These are phyloP conservation scores for Onychorhynchus coronatus DNA, from an alignment of 2,113 vertebrate species.

Conservation along the genomic window DNA sequence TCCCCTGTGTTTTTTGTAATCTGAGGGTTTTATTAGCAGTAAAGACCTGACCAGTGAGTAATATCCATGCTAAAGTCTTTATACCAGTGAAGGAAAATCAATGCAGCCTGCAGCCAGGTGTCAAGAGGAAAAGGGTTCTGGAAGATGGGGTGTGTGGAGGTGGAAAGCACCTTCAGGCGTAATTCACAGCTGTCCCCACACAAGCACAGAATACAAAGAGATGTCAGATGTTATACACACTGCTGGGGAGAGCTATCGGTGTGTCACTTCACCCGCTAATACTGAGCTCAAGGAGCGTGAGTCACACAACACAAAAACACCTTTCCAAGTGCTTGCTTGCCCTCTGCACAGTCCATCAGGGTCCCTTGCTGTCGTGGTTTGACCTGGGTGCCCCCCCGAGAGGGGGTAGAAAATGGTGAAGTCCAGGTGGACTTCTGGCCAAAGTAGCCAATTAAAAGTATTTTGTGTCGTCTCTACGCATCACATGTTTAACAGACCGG, in stretches of 20 bases:
- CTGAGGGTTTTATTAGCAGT: constrained; percentile 46
- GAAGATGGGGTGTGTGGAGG: not conserved
- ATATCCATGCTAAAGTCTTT: constrained; percentile 61
- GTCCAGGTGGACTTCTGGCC: no score
- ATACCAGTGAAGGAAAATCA: constrained; percentile 70
- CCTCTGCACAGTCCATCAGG: not conserved
- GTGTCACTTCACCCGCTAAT: not conserved
- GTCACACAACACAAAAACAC: not conserved
- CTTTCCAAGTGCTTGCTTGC: not conserved
- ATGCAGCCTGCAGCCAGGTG: constrained; percentile 50
- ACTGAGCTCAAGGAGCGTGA: not conserved
- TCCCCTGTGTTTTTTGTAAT: not conserved
- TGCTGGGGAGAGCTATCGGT: not conserved
- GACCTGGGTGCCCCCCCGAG: no score
- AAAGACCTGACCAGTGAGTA: constrained; percentile 54
- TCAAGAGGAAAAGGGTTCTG: constrained; percentile 34
- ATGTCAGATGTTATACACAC: not conserved
- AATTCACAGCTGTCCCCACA: constrained; percentile 40
- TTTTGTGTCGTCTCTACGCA: no score
- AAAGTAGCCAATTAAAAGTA: no score
- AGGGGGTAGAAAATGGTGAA: no score
- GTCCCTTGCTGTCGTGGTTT: no score
- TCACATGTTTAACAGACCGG: no score
- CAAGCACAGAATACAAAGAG: not conserved
- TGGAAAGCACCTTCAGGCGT: constrained; percentile 3